Evolutionary conservation across 2,888 invertebrate species (phyloP), one percentile per base, ranked within the genome.

Genomic region (Ectemnius lituratus): DNA sequence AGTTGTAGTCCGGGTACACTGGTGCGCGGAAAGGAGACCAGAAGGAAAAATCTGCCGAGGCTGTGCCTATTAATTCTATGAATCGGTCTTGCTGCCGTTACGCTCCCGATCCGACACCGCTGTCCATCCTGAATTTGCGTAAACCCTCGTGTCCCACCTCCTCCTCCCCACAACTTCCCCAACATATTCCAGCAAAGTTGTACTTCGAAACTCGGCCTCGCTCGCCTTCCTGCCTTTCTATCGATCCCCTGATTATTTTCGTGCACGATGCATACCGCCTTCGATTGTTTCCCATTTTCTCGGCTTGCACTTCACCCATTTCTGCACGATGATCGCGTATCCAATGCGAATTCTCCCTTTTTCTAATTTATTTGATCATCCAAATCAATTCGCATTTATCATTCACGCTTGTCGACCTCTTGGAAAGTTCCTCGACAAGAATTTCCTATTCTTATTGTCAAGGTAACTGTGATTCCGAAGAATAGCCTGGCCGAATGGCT

Each of bases 161-260:
- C 47, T 4, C 6, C n/a, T 5, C 47, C 3, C 4, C 13, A n/a
- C n/a, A n/a, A n/a, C 2, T 47, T 4, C 23, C 23, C 23, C 2
- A 23, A 23, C 23, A 23, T 23, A 23, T 23, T 23, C 23, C 2
- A 23, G 37, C 37, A 0, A 37, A 37, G 11, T 52, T 52, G 14
- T 14, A 13, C 52, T 52, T 16, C 52, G 52, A 52, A 52, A 52
- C 52, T 52, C 52, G 52, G 52, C 52, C 52, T 52, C 52, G 52
- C n/a, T 16, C 52, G 16, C 52, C 52, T 52, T 52, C n/a, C 52
- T 52, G n/a, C 52, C 52, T 52, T 52, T 52, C 52, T 52, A 52
- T 52, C 52, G 52, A 52, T 52, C 52, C n/a, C 16, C 52, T 6
- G 14, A 52, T 52, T 52, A 52, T 52, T 52, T 52, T 52, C 52